These are phyloP conservation scores for Anolis sagrei DNA, from an alignment of 2,113 vertebrate species.

Conservation along the genomic window DNA sequence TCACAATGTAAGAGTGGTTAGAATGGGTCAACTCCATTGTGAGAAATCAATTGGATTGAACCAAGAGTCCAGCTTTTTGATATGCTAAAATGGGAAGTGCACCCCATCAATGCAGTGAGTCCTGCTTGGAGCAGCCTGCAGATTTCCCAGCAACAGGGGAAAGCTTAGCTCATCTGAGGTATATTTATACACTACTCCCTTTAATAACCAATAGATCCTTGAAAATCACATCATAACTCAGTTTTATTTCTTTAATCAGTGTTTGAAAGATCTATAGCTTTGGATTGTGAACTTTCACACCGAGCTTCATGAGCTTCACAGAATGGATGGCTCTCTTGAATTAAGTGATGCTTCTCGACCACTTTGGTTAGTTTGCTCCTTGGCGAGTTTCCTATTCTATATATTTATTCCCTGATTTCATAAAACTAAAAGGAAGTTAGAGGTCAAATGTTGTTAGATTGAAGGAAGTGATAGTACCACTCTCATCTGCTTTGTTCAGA, in stretches of 20 bases:
- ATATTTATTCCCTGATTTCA: neutral
- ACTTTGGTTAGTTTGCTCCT: neutral
- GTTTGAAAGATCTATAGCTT: neutral
- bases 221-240: neutral
- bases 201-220: neutral
- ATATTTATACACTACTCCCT: neutral
- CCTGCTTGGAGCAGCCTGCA: neutral
- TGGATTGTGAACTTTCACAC: neutral
- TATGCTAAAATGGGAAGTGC: neutral
- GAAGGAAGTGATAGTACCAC: no score
- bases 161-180: neutral
- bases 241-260: neutral
- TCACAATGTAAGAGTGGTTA: no score
- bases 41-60: no score
- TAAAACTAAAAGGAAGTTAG: no score
- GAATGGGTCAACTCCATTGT: no score
- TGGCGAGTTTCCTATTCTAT: neutral
- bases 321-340: neutral
- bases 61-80: neutral
- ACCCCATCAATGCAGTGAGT: neutral
- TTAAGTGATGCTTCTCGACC: no score
- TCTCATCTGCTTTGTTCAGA: no score
- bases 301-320: neutral
- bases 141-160: neutral
- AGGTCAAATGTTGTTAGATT: no score